Evolutionary conservation across 2,888 invertebrate species (phyloP), one percentile per base, ranked within the genome.

Genomic region (Sacculina carcini): DNA sequence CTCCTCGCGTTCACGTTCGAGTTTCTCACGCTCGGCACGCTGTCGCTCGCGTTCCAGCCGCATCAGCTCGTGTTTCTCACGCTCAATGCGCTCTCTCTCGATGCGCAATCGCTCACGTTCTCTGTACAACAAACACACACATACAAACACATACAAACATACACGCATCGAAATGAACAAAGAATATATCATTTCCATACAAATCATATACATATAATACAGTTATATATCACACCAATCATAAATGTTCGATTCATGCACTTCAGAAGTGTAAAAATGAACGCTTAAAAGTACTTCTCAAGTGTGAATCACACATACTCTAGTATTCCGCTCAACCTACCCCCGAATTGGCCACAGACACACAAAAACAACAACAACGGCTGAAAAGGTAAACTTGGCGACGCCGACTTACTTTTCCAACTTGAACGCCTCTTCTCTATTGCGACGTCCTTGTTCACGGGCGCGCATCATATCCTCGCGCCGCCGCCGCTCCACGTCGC

Each of bases 31-130:
- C 60, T 76, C 76, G 50, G 73, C 28, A 75, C 82, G 75, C 61
- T 85, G 84, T 48, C 84, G 73, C 63, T 87, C 87, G 16, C 85
- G 73, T 63, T 87, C 85, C 56, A 86, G 64, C 50, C 82, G 75
- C 57, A 87, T 68, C 24, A 87, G 65, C 62, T 89, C 86, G 16
- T 80, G 78, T 65, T 83, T 83, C 62, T 87, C 86, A 3, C 82
- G 74, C 62, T 90, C 90, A 51, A 89, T 76, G 58, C 79, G 77
- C 60, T 86, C 86, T n/a, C 58, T 38, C 50, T 58, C 58, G 3
- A 52, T 44, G 19, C 55, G 48, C 31, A 57, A 21, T 61, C 81
- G 80, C 60, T 83, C 80, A 26, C 83, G 71, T 64, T 86, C 85
- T 48, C 81, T 64, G 54, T 12, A 48, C 51, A 52, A 38, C 34